These are phyloP conservation scores for Atopsyche davidsoni DNA, from an alignment of 1,140 invertebrate genomes.

Conservation along the genomic window DNA sequence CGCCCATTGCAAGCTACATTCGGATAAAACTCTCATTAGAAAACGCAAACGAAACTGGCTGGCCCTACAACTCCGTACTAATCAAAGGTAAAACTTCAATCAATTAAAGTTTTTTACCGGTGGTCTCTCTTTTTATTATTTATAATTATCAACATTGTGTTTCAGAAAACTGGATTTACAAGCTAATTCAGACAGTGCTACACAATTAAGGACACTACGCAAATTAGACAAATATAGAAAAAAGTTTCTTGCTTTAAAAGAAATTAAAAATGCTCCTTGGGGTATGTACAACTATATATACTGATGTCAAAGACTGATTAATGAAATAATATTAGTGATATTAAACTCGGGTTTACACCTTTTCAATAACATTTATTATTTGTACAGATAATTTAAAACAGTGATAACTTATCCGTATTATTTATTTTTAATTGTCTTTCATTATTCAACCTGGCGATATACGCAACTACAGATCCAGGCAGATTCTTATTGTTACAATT, in stretches of 20 bases:
- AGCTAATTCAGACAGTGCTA: slow-evolving; percentile 51
- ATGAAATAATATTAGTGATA: no score
- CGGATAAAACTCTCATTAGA: slow-evolving; percentile 73
- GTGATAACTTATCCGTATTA: no score
- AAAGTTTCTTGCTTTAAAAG: slow-evolving; percentile 70
- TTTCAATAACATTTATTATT: no score
- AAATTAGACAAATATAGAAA: slow-evolving; percentile 71
- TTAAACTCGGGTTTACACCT: no score
- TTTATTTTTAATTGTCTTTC: no score
- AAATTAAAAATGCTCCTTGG: slow-evolving; percentile 74
- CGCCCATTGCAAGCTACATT: slow-evolving; percentile 91
- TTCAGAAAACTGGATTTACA: slow-evolving; percentile 39
- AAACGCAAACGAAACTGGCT: slow-evolving; percentile 82
- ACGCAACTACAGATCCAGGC: no score
- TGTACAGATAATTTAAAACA: no score
- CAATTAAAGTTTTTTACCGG: neutral
- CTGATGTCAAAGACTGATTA: no score
- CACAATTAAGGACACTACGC: slow-evolving; percentile 67
- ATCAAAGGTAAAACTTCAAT: slow-evolving; percentile 50
- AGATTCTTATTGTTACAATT: no score
- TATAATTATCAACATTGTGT: neutral
- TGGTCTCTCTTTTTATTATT: neutral
- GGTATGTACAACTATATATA: no score
- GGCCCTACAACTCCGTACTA: slow-evolving; percentile 76
- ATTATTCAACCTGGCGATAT: no score